Base-by-base conservation (phyloP, 2,888 invertebrate genomes). In the Physocephala rufipes region DNA sequence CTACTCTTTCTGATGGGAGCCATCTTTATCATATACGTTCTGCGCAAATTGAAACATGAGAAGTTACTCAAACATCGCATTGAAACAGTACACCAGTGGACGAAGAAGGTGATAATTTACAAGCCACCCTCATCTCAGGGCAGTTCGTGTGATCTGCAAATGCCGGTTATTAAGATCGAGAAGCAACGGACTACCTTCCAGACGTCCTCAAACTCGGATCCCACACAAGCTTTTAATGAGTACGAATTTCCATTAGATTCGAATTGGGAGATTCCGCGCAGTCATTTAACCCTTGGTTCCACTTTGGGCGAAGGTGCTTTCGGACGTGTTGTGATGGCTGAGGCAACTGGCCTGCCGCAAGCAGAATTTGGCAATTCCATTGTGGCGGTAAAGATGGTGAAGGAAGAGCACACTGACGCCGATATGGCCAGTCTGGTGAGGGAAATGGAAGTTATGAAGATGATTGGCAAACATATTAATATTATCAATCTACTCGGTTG, bases 401-500 rank as follows among this genome's bases (percentile, higher is more conserved):
- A 99, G 90, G 97, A 97, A 87, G 96, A 96, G 51, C 98, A 99
- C 84, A 97, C 96, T 0, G 99, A 99, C 82, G 91, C 95, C 2
- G 99, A 99, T 84, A 93, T 99, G 93, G 95, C 96, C 89, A 97
- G 97, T 77, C 87, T 99, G 69, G 96, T 99, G 16, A 95, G 95
- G 0, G 99, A 99, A 86, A 97, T 99, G 97, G 97, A 98, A 84
- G 95, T 99, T 89, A 99, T 99, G 99, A 99, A 99, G 87, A 94
- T 95, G 91, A 95, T 97, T 72, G 99, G 99, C 30, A 93, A 94
- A 76, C 97, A 99, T 85, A 95, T 97, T 68, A 98, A 99, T 86
- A 97, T 99, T 74, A 98, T 99, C 81, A 98, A 98, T 86, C 88
- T 99, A 72, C 87, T 99, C 26, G 99, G 98, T 2, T 97, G 97